phyloP scores from a whole-genome alignment of 2,797 vertebrate genomes.

The Poliocrania exsul region DNA sequence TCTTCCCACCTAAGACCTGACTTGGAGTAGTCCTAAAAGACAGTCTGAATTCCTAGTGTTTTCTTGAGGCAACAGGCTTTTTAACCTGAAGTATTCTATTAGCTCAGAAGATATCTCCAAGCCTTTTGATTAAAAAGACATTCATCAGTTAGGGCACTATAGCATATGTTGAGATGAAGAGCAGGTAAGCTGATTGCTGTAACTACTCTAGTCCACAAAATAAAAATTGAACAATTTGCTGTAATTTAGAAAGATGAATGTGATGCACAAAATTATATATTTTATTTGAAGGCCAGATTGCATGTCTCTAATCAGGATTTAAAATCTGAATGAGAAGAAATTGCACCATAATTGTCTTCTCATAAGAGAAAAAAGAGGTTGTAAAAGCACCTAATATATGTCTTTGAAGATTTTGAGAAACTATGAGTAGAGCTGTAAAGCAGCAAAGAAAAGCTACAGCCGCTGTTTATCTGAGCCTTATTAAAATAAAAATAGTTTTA shows the following conservation, averaged over 20 bases:
- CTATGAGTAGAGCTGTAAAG: background rate
- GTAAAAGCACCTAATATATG: conserved; percentile 41
- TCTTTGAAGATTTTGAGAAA: conserved; percentile 57
- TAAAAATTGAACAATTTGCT: conserved; percentile 76
- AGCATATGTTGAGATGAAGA: conserved; percentile 1
- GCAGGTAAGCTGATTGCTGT: conserved; percentile 62
- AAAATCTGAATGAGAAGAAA: conserved; percentile 73
- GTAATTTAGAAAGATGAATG: conserved; percentile 70
- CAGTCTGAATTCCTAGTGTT: background rate
- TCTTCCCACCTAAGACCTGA: background rate
- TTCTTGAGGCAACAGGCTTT: background rate
- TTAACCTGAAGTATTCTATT: background rate
- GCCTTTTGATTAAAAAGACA: conserved; percentile 54
- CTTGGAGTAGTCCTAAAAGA: background rate
- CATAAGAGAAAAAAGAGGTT: conserved; percentile 61
- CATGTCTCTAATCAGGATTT: conserved; percentile 69
- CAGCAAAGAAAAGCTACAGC: background rate
- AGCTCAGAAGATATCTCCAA: conserved; percentile 31
- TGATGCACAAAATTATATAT: conserved; percentile 64
- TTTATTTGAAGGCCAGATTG: conserved; percentile 73
- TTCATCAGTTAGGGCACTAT: conserved; percentile 27
- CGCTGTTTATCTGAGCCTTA: background rate
- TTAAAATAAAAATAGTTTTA: background rate
- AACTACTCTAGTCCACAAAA: conserved; percentile 51
- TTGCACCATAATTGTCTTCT: conserved; percentile 69